phyloP scores from a whole-genome alignment of 2,888 invertebrate genomes.

The Tillus elongatus region DNA sequence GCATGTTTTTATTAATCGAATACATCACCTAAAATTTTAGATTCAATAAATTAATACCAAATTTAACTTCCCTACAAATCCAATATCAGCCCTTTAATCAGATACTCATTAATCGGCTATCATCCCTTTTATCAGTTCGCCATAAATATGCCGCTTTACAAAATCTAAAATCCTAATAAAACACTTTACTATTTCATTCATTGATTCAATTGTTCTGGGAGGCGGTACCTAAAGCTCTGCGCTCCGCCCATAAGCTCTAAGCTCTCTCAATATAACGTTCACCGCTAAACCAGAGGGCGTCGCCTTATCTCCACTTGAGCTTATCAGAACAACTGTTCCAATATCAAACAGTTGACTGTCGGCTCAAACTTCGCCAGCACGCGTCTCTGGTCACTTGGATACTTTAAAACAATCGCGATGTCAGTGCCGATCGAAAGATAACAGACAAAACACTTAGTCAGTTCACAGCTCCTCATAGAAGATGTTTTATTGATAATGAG shows the following conservation, averaged over 20 bases:
- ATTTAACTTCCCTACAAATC: background rate
- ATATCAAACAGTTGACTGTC: conserved; percentile 37
- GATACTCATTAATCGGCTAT: background rate
- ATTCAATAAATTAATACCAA: too few relatives aligned
- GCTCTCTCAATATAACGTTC: conserved; percentile 12
- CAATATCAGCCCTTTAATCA: background rate
- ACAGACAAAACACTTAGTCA: too few relatives aligned
- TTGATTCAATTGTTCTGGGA: conserved; percentile 31
- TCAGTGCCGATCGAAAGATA: too few relatives aligned
- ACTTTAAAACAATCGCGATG: background rate
- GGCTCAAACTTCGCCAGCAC: conserved; percentile 32
- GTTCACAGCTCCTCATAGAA: too few relatives aligned
- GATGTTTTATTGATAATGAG: too few relatives aligned
- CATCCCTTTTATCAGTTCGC: too few relatives aligned
- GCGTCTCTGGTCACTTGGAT: too few relatives aligned
- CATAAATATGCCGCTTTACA: too few relatives aligned
- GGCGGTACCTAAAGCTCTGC: conserved; percentile 21
- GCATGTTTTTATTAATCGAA: too few relatives aligned
- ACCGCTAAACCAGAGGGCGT: conserved; percentile 11
- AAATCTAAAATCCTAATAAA: conserved; percentile 21
- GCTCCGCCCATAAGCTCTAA: conserved; percentile 21
- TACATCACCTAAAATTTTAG: too few relatives aligned
- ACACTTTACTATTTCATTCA: conserved; percentile 34
- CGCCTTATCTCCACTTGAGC: conserved; percentile 18
- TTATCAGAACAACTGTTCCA: conserved; percentile 31